Evolutionary conservation across 2,113 vertebrate species (phyloP).

Genomic region (Psephotus haematonotus): DNA sequence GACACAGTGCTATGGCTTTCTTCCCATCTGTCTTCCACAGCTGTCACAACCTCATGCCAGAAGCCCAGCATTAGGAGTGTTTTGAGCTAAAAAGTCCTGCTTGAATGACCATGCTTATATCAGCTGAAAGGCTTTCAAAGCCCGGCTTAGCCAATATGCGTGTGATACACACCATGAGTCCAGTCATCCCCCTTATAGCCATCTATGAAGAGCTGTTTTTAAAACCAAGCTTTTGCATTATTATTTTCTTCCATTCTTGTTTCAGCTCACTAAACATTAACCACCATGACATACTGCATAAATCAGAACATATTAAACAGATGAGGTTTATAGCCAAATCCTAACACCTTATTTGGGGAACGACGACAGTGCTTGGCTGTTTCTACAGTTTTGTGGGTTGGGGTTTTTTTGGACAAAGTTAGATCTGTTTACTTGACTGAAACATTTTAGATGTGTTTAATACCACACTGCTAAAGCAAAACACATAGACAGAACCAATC

Average conservation of each 20-base stretch:
- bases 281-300: neutral
- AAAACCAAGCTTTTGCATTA: conserved; percentile 2
- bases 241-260: conserved; percentile 26
- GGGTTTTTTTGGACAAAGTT: neutral
- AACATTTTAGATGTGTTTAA: neutral
- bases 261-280: conserved; percentile 31
- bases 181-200: neutral
- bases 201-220: neutral
- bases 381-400: neutral
- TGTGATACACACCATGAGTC: neutral
- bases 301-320: conserved; percentile 30
- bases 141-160: neutral
- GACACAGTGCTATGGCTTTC: neutral
- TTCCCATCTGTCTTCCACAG: neutral
- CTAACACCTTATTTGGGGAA: neutral
- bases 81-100: neutral
- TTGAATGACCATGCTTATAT: neutral
- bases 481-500: neutral
- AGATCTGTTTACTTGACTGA: neutral
- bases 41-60: conserved; percentile 2
- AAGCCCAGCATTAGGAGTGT: neutral
- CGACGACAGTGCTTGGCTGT: neutral
- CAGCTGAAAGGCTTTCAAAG: conserved; percentile 28
- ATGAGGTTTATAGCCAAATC: neutral
- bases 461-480: neutral